Conservation (phyloP, 2,888 invertebrate species). For the Oligia strigilis region DNA sequence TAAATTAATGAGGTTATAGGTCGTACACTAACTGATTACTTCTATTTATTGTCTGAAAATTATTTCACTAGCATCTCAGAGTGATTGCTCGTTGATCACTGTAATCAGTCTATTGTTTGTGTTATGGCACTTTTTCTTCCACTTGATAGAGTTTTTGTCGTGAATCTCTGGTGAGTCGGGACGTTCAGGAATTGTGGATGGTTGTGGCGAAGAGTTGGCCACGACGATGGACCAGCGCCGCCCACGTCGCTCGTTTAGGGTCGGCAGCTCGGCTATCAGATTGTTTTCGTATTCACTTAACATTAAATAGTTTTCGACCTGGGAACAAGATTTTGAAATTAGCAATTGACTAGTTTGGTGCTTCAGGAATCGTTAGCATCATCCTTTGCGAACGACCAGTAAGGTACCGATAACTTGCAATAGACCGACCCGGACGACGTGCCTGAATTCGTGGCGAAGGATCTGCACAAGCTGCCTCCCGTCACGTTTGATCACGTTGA, state of each 20-base stretch:
- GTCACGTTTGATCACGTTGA: no score
- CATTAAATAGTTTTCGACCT: constrained; percentile 96
- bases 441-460: no score
- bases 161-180: constrained; percentile 83
- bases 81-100: constrained; percentile 94
- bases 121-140: constrained; percentile 89
- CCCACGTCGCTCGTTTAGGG: constrained; percentile 93
- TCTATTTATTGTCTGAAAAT: constrained; percentile 86
- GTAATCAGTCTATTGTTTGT: constrained; percentile 93
- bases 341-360: background rate
- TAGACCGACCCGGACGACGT: no score
- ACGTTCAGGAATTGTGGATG: constrained; percentile 76
- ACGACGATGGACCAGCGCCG: constrained; percentile 93
- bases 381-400: background rate
- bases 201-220: constrained; percentile 79
- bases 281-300: constrained; percentile 96
- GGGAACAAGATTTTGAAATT: constrained; percentile 66
- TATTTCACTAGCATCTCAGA: constrained; percentile 86
- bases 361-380: background rate
- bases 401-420: background rate
- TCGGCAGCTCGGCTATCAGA: constrained; percentile 94
- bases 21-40: constrained; percentile 81
- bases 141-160: constrained; percentile 81
- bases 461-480: no score
- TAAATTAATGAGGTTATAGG: constrained; percentile 91